Base-by-base conservation (phyloP, 2,888 invertebrate genomes). In the Acrobasis consociella region DNA sequence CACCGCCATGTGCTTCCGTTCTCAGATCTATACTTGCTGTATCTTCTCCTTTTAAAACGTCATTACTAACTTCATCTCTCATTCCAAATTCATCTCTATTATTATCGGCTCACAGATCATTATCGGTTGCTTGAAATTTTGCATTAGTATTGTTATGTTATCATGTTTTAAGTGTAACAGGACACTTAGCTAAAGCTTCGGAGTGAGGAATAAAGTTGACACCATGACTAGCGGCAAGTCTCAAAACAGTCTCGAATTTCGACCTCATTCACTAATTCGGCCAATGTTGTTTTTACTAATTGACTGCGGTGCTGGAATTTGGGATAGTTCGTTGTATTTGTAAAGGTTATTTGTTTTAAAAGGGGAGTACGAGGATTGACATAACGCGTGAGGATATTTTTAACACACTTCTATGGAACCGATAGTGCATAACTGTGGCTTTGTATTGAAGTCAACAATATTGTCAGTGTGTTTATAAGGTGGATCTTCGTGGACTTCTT, bases 201-300 rank as follows among this genome's bases (percentile, higher is more conserved):
- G 64, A 71, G 65, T 65, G 67, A 66, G 67, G 62, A 64, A 60
- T 66, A 62, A 67, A 69, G 65, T 67, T 69, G 70, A 71, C 73
- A 71, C 66, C 65, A 46, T 53, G 67, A 63, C 68, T 70, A 66
- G 63, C 64, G 66, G 60, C 64, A 67, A 66, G 64, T 67, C 64
- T 64, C 67, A 67, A 71, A 73, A 74, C 72, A 68, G 65, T 73
- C 64, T 76, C 72, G 58, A 64, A 63, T 75, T 72, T 67, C 74
- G 56, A 65, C 67, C 68, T 71, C 71, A 65, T 72, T 66, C 65
- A 65, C 66, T 68, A 65, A 64, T 64, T 65, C 42, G 58, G 64
- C 39, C 58, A 63, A 49, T 73, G 72, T 74, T 76, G 66, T 74
- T 74, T 73, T 69, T 70, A 73, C 69, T 72, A 76, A 74, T 74